Evolutionary conservation across 2,797 vertebrate species (phyloP), one percentile per base, ranked within the genome.

Genomic region (Fistularia tabacaria): DNA sequence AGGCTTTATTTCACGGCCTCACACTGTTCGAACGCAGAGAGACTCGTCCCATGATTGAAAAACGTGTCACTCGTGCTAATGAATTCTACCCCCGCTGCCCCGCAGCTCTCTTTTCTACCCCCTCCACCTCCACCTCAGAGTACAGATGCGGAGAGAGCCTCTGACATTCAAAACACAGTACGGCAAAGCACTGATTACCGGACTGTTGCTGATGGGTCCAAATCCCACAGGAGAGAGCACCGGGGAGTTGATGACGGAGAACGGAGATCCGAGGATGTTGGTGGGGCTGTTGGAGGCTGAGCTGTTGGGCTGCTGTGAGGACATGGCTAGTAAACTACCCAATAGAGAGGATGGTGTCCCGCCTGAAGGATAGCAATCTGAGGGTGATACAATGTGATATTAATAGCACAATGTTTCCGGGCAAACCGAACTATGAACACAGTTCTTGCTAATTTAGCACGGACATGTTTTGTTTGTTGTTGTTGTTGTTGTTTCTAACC

Each of bases 241-340:
- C 0, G 93, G 92, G 48, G 94, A 94, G 59, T 91, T 92, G 84
- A 94, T 94, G 45, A 94, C 93, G 1, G 94, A 93, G 76, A 95
- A 93, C 0, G 94, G 94, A 38, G 93, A 95, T 55, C 92, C 92
- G 63, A 95, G 60, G 15, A 91, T 85, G 62, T 84, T 92, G 54
- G 92, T 92, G 14, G 89, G 91, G 59, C 89, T 94, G 82, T 92
- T 91, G 79, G 89, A 79, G 66, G 90, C 87, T 76, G 89, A 88
- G 45, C 81, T 83, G 85, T 85, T 88, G 71, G 85, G 84, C 9
- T 87, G 85, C 84, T 85, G 64, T 69, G 89, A 80, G 84, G 87
- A 87, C 86, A 89, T 89, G 82, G 68, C 80, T 73, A 69, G 55
- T 45, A 66, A 69, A 49, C 81, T 68, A 74, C 71, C 81, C 59